Conservation (phyloP, 1,140 invertebrate species). For the Charaxes varanes region DNA sequence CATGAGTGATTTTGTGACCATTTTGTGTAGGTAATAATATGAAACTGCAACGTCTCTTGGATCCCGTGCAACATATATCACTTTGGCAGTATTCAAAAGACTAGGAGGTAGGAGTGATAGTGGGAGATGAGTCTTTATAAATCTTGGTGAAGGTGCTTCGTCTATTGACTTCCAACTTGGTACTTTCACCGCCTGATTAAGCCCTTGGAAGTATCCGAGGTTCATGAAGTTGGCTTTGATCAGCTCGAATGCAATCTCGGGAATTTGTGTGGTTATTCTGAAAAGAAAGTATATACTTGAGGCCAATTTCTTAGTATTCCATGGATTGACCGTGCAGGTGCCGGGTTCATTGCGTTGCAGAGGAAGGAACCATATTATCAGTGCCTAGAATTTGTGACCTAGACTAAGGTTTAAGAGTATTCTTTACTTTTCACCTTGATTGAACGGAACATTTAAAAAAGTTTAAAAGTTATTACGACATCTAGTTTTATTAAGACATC, state of each 20-base stretch:
- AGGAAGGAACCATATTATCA: no score
- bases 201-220: conserved; percentile 48
- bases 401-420: no score
- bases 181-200: conserved; percentile 30
- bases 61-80: conserved; percentile 87
- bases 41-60: conserved; percentile 91
- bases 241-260: conserved; percentile 45
- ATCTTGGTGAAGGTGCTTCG: conserved; percentile 48
- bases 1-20: conserved; percentile 80
- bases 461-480: no score
- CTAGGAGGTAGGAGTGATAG: conserved; percentile 52
- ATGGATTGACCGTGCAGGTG: no score
- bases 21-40: conserved; percentile 85
- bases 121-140: conserved; percentile 62
- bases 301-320: no score
- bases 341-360: no score
- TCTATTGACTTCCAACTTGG: conserved; percentile 46
- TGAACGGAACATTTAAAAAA: no score
- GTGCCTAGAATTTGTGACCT: no score
- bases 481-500: no score
- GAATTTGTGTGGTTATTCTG: conserved; percentile 43
- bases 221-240: conserved; percentile 59
- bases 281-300: conserved; percentile 8
- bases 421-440: no score
- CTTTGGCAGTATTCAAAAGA: conserved; percentile 56